Evolutionary conservation across 2,888 invertebrate species (phyloP).

Genomic region (Cataglyphis livida): DNA sequence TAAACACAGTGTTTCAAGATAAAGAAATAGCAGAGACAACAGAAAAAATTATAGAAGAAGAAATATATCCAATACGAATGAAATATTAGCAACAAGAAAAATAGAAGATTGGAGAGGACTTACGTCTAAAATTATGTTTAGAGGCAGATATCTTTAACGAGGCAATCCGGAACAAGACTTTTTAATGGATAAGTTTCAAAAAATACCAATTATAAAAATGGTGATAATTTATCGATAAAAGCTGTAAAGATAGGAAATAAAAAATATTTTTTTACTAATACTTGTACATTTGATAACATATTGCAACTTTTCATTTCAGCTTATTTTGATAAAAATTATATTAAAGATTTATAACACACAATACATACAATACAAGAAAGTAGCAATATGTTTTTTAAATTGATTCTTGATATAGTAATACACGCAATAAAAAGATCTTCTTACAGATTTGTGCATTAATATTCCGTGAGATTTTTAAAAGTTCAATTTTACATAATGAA

Average conservation of each 20-base stretch:
- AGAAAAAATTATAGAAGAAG: background rate
- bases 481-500: background rate
- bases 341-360: background rate
- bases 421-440: background rate
- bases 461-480: background rate
- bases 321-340: constrained; percentile 6
- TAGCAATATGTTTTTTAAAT: background rate
- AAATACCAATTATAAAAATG: constrained; percentile 21
- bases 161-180: background rate
- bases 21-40: background rate
- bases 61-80: background rate
- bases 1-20: background rate
- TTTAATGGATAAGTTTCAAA: background rate
- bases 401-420: background rate
- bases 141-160: background rate
- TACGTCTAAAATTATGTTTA: background rate
- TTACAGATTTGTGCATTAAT: background rate
- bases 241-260: background rate
- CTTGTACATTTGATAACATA: constrained; percentile 10
- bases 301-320: constrained; percentile 16
- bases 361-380: background rate
- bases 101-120: constrained; percentile 15
- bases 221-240: background rate
- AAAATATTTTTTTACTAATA: background rate
- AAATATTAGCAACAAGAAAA: background rate